phyloP scores from a whole-genome alignment of 2,797 vertebrate species.

The Acanthornis magna region DNA sequence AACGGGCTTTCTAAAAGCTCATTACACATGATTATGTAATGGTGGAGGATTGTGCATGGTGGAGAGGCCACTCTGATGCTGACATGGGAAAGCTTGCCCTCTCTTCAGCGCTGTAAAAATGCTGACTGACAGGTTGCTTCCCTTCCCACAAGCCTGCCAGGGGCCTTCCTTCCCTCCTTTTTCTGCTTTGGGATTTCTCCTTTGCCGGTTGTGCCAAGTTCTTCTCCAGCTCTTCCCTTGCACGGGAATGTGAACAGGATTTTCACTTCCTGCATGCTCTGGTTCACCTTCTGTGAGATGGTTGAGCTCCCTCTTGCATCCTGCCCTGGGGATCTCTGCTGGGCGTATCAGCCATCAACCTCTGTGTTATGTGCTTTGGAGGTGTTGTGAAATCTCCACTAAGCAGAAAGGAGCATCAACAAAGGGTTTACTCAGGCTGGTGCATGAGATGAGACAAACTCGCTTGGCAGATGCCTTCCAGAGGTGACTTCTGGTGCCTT shows the following conservation, averaged over 20 bases:
- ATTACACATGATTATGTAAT: background rate
- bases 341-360: rapidly evolving
- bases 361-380: rapidly evolving
- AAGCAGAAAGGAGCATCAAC: background rate
- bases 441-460: background rate
- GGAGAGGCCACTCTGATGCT: background rate
- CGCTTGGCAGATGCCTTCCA: background rate
- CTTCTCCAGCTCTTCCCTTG: background rate
- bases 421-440: background rate
- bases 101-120: background rate
- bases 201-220: background rate
- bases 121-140: background rate
- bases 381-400: background rate
- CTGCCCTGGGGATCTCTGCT: background rate
- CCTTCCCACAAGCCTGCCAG: background rate
- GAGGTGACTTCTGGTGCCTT: background rate
- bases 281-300: background rate
- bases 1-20: background rate
- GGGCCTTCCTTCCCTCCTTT: background rate
- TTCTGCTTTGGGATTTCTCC: background rate
- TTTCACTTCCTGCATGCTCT: background rate
- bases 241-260: background rate
- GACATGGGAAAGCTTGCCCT: background rate
- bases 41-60: background rate
- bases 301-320: background rate